phyloP scores from a whole-genome alignment of 2,888 invertebrate genomes.

The Xestia ashworthii region DNA sequence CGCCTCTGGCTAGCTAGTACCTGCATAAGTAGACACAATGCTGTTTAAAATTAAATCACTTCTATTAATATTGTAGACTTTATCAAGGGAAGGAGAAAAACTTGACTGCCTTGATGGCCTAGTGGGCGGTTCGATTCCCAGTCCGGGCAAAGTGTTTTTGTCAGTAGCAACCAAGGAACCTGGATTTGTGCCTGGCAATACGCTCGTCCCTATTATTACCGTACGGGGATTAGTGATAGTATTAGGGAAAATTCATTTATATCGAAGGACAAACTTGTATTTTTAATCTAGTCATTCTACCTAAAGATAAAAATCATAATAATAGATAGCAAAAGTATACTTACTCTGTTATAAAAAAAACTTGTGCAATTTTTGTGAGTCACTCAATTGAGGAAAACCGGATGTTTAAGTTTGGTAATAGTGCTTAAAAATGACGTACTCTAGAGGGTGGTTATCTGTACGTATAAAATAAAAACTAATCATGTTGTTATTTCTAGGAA shows the following conservation, averaged over 20 bases:
- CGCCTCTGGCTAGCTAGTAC: no score
- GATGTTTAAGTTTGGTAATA: no score
- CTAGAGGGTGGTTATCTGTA: no score
- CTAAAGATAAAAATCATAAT: background rate
- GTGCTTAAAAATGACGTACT: no score
- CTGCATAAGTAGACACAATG: no score
- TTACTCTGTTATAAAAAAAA: background rate
- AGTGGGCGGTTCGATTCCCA: background rate
- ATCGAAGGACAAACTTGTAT: background rate
- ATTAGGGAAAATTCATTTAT: no score
- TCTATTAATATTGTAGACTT: background rate
- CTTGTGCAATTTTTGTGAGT: slow-evolving; percentile 12
- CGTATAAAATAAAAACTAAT: no score
- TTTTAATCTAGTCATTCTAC: background rate
- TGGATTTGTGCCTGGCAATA: background rate
- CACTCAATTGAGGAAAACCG: slow-evolving; percentile 2
- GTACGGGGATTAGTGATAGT: no score
- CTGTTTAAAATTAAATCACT: no score
- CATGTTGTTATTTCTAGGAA: no score
- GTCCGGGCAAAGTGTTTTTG: background rate
- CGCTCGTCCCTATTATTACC: background rate
- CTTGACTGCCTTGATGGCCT: background rate
- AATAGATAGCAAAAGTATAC: background rate
- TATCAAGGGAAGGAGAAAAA: background rate
- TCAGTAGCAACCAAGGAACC: background rate